A percentile compares a stretch with the other conserved stretches of the same genome.
phyloP scores from a whole-genome alignment of 1,140 invertebrate species.

The Orchesella cincta region DNA sequence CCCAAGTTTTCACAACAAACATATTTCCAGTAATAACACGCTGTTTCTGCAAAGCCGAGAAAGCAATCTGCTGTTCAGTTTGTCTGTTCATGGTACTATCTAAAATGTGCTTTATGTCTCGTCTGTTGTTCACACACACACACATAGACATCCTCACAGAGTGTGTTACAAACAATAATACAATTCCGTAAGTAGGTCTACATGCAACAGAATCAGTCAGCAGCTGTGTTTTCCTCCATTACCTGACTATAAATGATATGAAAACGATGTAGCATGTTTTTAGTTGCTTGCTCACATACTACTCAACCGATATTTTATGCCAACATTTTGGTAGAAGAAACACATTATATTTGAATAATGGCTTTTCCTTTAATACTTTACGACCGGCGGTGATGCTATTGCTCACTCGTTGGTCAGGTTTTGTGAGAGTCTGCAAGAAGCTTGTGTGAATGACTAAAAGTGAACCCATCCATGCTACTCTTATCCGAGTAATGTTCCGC shows the following conservation, averaged over 20 bases:
- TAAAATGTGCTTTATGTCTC: too few relatives aligned
- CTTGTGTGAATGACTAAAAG: neutral
- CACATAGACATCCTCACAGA: too few relatives aligned
- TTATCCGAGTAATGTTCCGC: neutral
- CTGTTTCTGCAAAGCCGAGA: too few relatives aligned
- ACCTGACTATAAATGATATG: constrained; percentile 1
- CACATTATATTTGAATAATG: constrained; percentile 22
- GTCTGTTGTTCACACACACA: too few relatives aligned
- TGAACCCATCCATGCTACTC: neutral
- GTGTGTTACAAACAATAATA: too few relatives aligned
- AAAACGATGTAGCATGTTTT: neutral
- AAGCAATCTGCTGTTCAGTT: too few relatives aligned
- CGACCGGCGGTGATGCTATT: constrained; percentile 2
- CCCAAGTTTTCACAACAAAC: too few relatives aligned
- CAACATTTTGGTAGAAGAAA: constrained; percentile 13
- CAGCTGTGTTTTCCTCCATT: constrained; percentile 11
- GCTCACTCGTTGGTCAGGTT: neutral
- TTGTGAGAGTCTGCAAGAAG: neutral
- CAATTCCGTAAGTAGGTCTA: neutral
- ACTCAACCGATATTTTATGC: constrained; percentile 9
- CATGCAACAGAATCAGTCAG: constrained; percentile 12
- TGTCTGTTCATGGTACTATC: too few relatives aligned
- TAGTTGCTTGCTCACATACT: neutral
- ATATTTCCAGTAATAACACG: too few relatives aligned
- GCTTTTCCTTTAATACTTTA: constrained; percentile 20